Percentiles rank a stretch among this genome's conserved stretches.
Evolutionary conservation across 2,888 invertebrate species (phyloP).

Genomic region (Listrodromus nycthemerus): DNA sequence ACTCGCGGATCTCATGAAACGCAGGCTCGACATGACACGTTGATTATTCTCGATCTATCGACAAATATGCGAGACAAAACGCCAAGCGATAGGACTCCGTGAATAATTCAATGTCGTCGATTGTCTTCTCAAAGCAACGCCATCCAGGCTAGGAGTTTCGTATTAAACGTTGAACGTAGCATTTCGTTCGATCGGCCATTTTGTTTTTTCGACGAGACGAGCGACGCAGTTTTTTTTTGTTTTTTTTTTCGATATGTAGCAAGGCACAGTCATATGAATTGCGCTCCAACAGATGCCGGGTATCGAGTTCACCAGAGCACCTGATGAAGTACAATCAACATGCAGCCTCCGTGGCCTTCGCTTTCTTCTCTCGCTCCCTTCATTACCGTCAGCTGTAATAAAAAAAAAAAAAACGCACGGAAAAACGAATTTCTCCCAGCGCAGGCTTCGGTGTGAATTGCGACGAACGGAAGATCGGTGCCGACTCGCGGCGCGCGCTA

Average conservation of each 20-base stretch:
- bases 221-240: not conserved
- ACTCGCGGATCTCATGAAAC: slow-evolving; percentile 9
- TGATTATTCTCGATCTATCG: not conserved
- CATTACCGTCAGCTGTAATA: not conserved
- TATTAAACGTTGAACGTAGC: not conserved
- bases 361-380: slow-evolving; percentile 49
- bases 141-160: not conserved
- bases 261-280: slow-evolving; percentile 92
- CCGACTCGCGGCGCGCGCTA: slow-evolving; percentile 95
- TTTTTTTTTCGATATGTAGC: slow-evolving; percentile 72
- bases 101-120: not conserved
- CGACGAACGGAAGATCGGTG: slow-evolving; percentile 47
- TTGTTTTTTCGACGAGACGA: no score
- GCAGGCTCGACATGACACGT: slow-evolving; percentile 32
- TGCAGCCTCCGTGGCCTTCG: slow-evolving; percentile 88
- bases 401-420: not conserved
- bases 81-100: not conserved
- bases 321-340: slow-evolving; percentile 99
- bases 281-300: slow-evolving; percentile 99
- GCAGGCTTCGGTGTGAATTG: slow-evolving; percentile 1
- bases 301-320: slow-evolving; percentile 96
- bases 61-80: not conserved
- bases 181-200: not conserved
- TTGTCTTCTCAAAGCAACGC: not conserved
- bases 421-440: not conserved